phyloP scores from a whole-genome alignment of 1,140 invertebrate species.

The Sycophila sp. region DNA sequence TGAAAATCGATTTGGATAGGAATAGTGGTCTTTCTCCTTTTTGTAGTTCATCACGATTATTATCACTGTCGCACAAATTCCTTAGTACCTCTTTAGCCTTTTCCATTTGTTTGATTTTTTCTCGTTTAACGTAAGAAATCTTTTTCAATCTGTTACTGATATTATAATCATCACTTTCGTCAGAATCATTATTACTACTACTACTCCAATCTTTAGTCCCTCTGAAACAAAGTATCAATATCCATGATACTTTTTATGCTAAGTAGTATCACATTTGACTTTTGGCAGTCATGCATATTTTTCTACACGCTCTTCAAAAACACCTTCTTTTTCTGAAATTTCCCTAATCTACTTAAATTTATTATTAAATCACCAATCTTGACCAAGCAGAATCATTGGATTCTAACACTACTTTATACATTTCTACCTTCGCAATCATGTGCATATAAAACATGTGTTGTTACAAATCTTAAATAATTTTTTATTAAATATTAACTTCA shows the following conservation, averaged over 20 bases:
- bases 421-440: constrained; percentile 16
- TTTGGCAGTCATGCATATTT: constrained; percentile 41
- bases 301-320: constrained; percentile 35
- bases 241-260: constrained; percentile 42
- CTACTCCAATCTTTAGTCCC: constrained; percentile 38
- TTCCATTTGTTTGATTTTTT: not conserved
- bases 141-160: constrained; percentile 27
- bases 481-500: no score
- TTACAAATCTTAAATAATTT: no score
- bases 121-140: constrained; percentile 1
- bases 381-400: constrained; percentile 18
- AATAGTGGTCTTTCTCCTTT: not conserved
- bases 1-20: constrained; percentile 5
- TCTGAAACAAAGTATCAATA: constrained; percentile 53
- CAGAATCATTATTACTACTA: constrained; percentile 18
- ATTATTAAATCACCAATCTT: constrained; percentile 13
- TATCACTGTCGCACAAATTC: constrained; percentile 39
- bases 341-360: constrained; percentile 21
- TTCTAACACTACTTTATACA: constrained; percentile 19
- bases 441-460: constrained; percentile 1
- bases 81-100: not conserved
- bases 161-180: constrained; percentile 8
- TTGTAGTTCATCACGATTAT: not conserved
- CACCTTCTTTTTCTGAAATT: constrained; percentile 26
- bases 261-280: constrained; percentile 33